phyloP scores from a whole-genome alignment of 2,797 vertebrate species.

The Siniperca obscura region DNA sequence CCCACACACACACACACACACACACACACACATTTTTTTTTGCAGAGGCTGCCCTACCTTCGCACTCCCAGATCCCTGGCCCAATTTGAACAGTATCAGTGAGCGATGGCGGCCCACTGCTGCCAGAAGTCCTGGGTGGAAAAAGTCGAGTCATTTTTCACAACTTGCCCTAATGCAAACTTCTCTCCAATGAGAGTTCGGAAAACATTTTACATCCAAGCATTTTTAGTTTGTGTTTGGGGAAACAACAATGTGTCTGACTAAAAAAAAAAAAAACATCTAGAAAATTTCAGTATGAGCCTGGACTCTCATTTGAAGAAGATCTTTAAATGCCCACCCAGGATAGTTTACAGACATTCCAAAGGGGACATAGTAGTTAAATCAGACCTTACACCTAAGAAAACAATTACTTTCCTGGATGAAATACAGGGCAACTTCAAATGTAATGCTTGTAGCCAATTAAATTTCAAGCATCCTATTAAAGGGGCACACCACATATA shows the following conservation, averaged over 20 bases:
- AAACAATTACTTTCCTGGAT: no score
- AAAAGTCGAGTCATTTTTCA: conserved; percentile 61
- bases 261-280: background rate
- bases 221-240: conserved; percentile 52
- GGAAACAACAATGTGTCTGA: conserved; percentile 21
- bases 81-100: conserved; percentile 73
- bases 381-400: background rate
- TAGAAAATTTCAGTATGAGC: background rate
- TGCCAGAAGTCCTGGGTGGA: conserved; percentile 60
- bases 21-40: conserved; percentile 34
- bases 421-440: no score
- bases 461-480: background rate
- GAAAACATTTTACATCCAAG: conserved; percentile 48
- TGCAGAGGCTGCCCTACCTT: conserved; percentile 58
- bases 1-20: conserved; percentile 15
- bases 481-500: background rate
- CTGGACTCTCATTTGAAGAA: background rate
- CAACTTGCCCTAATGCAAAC: conserved; percentile 39
- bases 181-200: conserved; percentile 49
- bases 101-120: conserved; percentile 62
- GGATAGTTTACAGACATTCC: background rate
- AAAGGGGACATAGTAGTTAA: background rate
- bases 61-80: conserved; percentile 55
- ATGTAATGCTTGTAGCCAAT: background rate
- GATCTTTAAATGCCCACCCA: background rate